A percentile compares a stretch with the other conserved stretches of the same genome.
Evolutionary conservation across 2,888 invertebrate genomes (phyloP).

Genomic region (Nemotelus pantherinus): DNA sequence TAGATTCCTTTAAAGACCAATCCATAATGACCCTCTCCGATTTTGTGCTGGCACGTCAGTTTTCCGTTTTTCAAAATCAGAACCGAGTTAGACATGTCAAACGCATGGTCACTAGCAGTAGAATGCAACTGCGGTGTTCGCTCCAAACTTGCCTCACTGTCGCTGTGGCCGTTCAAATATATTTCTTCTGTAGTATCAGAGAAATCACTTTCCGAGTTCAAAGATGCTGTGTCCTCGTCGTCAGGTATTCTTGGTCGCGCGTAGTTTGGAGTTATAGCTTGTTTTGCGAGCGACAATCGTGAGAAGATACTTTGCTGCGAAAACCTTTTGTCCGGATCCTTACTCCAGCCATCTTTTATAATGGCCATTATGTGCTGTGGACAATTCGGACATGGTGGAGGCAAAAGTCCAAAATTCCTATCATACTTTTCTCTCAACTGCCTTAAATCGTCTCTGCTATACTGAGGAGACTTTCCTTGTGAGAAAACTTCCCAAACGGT

Average conservation of each 20-base stretch:
- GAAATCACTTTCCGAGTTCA: conserved; percentile 32
- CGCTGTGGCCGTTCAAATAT: conserved; percentile 46
- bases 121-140: conserved; percentile 22
- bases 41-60: conserved; percentile 59
- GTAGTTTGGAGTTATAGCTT: conserved; percentile 41
- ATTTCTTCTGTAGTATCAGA: conserved; percentile 46
- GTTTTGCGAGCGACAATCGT: conserved; percentile 57
- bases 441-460: conserved; percentile 52
- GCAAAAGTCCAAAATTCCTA: conserved; percentile 69
- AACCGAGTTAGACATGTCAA: conserved; percentile 55
- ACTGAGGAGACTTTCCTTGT: conserved; percentile 71
- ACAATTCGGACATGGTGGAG: conserved; percentile 75
- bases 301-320: conserved; percentile 83
- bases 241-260: conserved; percentile 22
- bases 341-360: conserved; percentile 84
- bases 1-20: conserved; percentile 78
- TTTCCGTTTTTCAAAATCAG: conserved; percentile 58
- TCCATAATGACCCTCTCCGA: conserved; percentile 82
- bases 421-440: conserved; percentile 55
- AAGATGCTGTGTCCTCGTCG: conserved; percentile 3
- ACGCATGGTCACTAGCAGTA: conserved; percentile 21
- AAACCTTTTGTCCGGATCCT: conserved; percentile 75
- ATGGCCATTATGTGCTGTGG: conserved; percentile 79
- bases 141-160: conserved; percentile 44
- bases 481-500: conserved; percentile 94